Percentiles rank a stretch among this genome's conserved stretches.
phyloP scores from a whole-genome alignment of 2,888 invertebrate genomes.

The Ametastegia equiseti region DNA sequence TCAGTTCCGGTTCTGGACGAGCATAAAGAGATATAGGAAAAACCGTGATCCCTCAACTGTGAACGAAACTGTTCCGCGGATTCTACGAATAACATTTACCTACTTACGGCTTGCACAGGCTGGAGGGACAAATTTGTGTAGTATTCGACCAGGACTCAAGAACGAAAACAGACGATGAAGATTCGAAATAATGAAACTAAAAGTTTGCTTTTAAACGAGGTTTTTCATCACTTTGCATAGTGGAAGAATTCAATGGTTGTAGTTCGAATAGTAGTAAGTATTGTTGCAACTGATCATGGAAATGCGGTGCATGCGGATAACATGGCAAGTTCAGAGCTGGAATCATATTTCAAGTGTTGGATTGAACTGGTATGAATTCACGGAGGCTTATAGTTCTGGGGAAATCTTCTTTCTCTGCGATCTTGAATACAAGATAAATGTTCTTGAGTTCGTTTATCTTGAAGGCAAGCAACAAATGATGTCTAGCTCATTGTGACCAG shows the following conservation, averaged over 20 bases:
- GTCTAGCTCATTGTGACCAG: constrained; percentile 25
- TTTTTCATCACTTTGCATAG: no score
- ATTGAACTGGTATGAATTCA: no score
- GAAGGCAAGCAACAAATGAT: constrained; percentile 18
- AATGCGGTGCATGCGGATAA: no score
- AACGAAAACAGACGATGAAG: not conserved
- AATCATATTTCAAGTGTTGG: no score
- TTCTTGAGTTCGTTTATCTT: not conserved
- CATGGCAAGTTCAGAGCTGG: no score
- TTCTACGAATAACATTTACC: not conserved
- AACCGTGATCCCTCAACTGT: not conserved
- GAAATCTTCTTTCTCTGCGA: not conserved
- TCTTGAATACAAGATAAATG: constrained; percentile 14
- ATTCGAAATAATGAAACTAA: not conserved
- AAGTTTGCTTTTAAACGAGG: no score
- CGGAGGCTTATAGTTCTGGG: no score
- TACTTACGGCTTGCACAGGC: not conserved
- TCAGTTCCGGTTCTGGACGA: constrained; percentile 33
- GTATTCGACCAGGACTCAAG: not conserved
- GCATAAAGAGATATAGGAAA: not conserved
- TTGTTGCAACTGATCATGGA: no score
- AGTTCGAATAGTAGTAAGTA: no score
- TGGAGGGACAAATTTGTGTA: not conserved
- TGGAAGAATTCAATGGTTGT: no score
- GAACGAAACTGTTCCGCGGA: not conserved